phyloP scores from a whole-genome alignment of 2,797 vertebrate species.

The Macropus fuliginosus region DNA sequence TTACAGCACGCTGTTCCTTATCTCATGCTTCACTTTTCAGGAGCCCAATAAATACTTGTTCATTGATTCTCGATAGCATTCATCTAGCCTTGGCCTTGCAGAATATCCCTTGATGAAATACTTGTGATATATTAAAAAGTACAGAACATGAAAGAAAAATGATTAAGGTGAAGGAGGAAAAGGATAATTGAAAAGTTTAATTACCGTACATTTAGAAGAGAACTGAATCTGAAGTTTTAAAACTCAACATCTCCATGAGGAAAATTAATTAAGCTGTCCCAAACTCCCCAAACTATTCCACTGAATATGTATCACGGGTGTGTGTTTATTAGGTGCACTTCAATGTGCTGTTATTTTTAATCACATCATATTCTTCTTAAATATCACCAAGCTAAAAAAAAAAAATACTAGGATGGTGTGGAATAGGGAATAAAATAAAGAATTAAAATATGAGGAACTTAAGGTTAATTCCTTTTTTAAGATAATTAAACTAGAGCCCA shows the following conservation, averaged over 20 bases:
- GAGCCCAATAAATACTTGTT: not conserved
- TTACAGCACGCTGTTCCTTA: not conserved
- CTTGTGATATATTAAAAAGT: not conserved
- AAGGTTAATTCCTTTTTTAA: slow-evolving; percentile 20
- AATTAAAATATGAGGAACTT: slow-evolving; percentile 2
- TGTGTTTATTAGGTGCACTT: not conserved
- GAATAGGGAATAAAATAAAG: not conserved
- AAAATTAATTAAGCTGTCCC: slow-evolving; percentile 17
- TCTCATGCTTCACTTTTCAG: not conserved
- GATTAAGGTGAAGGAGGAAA: not conserved
- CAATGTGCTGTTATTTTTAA: not conserved
- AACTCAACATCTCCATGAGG: not conserved
- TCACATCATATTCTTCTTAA: not conserved
- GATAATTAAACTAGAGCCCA: slow-evolving; percentile 7
- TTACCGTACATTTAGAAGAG: not conserved
- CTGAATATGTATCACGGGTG: not conserved
- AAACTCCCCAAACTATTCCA: slow-evolving; percentile 25
- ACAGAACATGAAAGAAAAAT: not conserved
- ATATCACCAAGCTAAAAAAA: not conserved
- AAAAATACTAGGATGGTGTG: not conserved
- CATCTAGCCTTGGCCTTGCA: not conserved
- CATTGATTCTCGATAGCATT: not conserved
- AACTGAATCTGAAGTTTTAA: slow-evolving; percentile 2
- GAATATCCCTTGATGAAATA: not conserved
- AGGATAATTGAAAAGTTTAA: slow-evolving; percentile 1